These are phyloP conservation scores for Regulus satrapa DNA, from an alignment of 2,113 vertebrate genomes.

Conservation along the genomic window DNA sequence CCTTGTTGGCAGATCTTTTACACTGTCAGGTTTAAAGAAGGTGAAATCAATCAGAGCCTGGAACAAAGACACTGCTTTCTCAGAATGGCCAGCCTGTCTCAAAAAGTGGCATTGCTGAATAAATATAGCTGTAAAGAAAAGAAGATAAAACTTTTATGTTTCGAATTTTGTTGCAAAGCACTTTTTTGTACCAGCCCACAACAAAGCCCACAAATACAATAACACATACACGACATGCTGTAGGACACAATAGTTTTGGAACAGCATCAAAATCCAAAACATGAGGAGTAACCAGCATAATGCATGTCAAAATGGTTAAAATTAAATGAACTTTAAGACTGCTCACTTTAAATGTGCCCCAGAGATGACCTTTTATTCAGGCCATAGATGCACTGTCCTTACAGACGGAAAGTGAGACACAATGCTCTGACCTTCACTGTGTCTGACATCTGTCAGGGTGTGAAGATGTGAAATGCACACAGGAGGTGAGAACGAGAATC, in stretches of 20 bases:
- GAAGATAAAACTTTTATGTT: background rate
- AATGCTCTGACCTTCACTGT: background rate
- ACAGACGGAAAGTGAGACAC: background rate
- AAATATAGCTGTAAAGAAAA: conserved; percentile 77
- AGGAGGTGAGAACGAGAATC: background rate
- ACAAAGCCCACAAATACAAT: background rate
- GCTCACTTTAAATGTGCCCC: background rate
- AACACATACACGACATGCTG: background rate
- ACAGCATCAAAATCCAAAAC: background rate
- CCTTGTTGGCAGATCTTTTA: conserved; percentile 82
- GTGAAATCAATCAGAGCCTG: conserved; percentile 94
- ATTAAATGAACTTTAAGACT: background rate
- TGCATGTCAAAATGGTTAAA: background rate
- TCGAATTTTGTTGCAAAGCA: background rate
- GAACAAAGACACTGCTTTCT: conserved; percentile 89
- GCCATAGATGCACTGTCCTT: background rate
- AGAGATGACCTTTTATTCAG: background rate
- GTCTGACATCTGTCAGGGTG: background rate
- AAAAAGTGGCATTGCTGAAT: conserved; percentile 92
- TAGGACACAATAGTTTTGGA: background rate
- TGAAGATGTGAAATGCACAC: background rate
- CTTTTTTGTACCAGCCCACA: too few relatives aligned
- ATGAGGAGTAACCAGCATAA: background rate
- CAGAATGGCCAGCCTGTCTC: conserved; percentile 88
- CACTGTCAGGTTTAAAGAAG: conserved; percentile 91